These are phyloP conservation scores for Philhelius pedissequus DNA, from an alignment of 2,888 invertebrate species.

Conservation along the genomic window DNA sequence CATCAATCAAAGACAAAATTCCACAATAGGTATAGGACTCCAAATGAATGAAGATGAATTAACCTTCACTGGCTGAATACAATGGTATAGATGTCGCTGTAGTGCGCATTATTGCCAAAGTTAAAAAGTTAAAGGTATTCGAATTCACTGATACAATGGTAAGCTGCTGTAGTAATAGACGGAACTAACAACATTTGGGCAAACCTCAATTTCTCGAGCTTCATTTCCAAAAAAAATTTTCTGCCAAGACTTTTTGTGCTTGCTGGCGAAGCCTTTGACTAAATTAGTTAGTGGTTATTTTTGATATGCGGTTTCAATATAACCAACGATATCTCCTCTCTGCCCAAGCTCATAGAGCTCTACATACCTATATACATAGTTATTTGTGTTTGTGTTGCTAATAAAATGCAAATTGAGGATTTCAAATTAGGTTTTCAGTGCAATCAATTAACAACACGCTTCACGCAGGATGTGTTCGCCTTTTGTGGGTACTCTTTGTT, in stretches of 20 bases:
- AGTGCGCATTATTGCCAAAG: too few species aligned
- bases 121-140: too few species aligned
- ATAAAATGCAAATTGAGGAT: slow-evolving; percentile 20
- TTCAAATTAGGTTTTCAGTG: slow-evolving; percentile 19
- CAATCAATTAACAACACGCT: not conserved
- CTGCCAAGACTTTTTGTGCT: too few species aligned
- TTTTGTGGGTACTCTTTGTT: not conserved
- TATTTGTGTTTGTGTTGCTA: slow-evolving; percentile 21
- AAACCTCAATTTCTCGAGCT: too few species aligned
- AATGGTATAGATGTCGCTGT: too few species aligned
- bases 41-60: not conserved
- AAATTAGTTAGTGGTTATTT: not conserved
- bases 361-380: too few species aligned
- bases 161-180: too few species aligned
- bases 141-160: too few species aligned
- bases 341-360: not conserved
- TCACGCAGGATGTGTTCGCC: not conserved
- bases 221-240: too few species aligned
- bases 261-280: not conserved
- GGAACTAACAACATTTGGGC: too few species aligned
- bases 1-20: not conserved
- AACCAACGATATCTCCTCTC: not conserved
- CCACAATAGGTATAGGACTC: not conserved
- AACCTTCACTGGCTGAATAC: too few species aligned
- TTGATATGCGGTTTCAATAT: slow-evolving; percentile 45